Percentiles rank a stretch among this genome's conserved stretches.
Evolutionary conservation across 2,888 invertebrate species (phyloP).

Genomic region (Hipparchia semele): DNA sequence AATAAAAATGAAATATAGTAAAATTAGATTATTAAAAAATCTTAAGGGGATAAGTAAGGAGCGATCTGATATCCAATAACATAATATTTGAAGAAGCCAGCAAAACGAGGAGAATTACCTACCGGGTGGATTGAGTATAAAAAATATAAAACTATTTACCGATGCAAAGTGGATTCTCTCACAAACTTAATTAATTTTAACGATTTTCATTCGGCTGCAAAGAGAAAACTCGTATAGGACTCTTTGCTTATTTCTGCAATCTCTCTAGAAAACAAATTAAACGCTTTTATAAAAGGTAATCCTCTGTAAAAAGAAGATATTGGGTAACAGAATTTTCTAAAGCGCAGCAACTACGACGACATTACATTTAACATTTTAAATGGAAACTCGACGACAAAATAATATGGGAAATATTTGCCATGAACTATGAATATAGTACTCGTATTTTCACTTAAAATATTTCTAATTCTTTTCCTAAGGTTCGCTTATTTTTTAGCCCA

Average conservation of each 20-base stretch:
- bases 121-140: not conserved
- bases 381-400: not conserved
- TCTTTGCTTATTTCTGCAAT: slow-evolving; percentile 15
- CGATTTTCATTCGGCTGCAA: slow-evolving; percentile 21
- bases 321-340: slow-evolving; percentile 10
- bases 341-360: not conserved
- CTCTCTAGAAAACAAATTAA: slow-evolving; percentile 19
- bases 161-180: slow-evolving; percentile 18
- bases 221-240: not conserved
- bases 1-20: too few species aligned
- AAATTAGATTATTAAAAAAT: not conserved
- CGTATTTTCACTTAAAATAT: not conserved
- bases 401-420: not conserved
- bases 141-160: slow-evolving; percentile 8
- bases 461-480: not conserved
- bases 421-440: too few species aligned
- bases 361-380: not conserved
- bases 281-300: slow-evolving; percentile 16
- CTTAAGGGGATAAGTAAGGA: not conserved
- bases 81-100: not conserved
- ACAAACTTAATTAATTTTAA: slow-evolving; percentile 17
- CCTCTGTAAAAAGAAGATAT: slow-evolving; percentile 14
- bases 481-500: not conserved
- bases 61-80: too few species aligned
- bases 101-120: not conserved